Conservation (phyloP, 1,140 invertebrate species). For the Psilanteris sp. region DNA sequence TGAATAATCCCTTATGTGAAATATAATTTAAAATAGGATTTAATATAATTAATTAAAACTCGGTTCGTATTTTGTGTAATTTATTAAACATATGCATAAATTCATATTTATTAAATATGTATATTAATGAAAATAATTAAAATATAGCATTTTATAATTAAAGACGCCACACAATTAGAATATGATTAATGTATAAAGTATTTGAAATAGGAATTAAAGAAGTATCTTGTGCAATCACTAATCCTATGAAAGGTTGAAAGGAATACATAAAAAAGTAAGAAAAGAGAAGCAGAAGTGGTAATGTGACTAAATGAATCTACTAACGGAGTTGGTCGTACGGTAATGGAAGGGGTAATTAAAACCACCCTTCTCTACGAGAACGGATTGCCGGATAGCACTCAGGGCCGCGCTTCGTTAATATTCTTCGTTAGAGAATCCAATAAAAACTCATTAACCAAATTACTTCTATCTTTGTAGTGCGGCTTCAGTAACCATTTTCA, state of each 20-base stretch:
- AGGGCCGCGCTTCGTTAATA: conserved; percentile 62
- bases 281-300: conserved; percentile 54
- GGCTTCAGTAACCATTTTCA: conserved; percentile 11
- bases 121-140: too few species aligned
- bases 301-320: conserved; percentile 76
- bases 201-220: conserved; percentile 6
- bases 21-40: too few species aligned
- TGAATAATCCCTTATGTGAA: too few species aligned
- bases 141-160: too few species aligned
- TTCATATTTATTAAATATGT: too few species aligned
- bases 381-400: conserved; percentile 63
- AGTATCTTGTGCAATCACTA: conserved; percentile 24
- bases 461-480: conserved; percentile 37
- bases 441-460: conserved; percentile 59
- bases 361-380: conserved; percentile 67
- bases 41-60: too few species aligned
- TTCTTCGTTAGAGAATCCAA: conserved; percentile 54
- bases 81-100: too few species aligned
- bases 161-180: conserved; percentile 7
- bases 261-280: conserved; percentile 28
- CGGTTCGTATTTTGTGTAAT: too few species aligned
- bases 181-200: conserved; percentile 1
- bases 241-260: conserved; percentile 50
- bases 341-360: conserved; percentile 76
- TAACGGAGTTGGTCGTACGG: conserved; percentile 70